A percentile compares a stretch with the other conserved stretches of the same genome.
These are phyloP conservation scores for Echiichthys vipera DNA, from an alignment of 2,797 vertebrate species.

Conservation along the genomic window DNA sequence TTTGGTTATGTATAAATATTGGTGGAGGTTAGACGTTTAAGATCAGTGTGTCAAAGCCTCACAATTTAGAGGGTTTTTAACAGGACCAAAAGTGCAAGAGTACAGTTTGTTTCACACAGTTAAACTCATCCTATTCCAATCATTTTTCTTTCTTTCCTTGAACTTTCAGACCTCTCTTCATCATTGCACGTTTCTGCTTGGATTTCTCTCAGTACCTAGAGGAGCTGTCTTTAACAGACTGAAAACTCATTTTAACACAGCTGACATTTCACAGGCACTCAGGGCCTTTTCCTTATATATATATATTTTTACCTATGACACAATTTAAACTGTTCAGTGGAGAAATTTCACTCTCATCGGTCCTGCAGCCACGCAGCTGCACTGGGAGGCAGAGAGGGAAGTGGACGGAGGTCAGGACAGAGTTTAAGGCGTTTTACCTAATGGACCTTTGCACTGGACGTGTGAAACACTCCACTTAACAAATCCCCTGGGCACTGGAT, in stretches of 20 bases:
- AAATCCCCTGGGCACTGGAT: constrained; percentile 42
- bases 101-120: not conserved
- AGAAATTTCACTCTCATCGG: constrained; percentile 52
- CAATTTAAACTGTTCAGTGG: constrained; percentile 55
- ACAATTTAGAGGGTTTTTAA: not conserved
- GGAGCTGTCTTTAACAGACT: constrained; percentile 67
- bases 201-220: constrained; percentile 52
- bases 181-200: constrained; percentile 44
- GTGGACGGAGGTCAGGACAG: constrained; percentile 61
- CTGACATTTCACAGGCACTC: constrained; percentile 77
- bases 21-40: not conserved
- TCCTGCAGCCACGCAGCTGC: constrained; percentile 51
- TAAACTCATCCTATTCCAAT: not conserved
- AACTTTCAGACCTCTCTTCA: constrained; percentile 16
- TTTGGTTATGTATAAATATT: not conserved
- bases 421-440: constrained; percentile 69
- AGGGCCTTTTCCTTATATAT: constrained; percentile 59
- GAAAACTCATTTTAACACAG: constrained; percentile 74
- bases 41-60: not conserved
- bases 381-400: constrained; percentile 29
- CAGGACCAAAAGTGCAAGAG: not conserved
- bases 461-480: constrained; percentile 79
- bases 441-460: constrained; percentile 67
- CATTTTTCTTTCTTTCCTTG: not conserved
- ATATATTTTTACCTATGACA: constrained; percentile 41